Evolutionary conservation across 2,888 invertebrate species (phyloP), one percentile per base, ranked within the genome.

Genomic region (Zaprionus obscuricornis): DNA sequence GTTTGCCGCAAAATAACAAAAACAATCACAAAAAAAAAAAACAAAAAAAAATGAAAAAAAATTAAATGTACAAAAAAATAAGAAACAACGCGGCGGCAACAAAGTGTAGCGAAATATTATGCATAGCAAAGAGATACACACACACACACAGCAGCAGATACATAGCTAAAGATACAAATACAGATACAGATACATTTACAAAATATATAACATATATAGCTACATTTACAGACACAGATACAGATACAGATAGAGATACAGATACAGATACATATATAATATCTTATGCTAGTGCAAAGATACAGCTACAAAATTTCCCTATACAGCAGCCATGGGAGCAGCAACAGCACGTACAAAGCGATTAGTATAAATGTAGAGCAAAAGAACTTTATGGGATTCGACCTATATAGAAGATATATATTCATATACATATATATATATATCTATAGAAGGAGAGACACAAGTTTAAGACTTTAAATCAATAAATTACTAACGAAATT

Each of bases 41-140:
- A 27, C 7, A 27, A 3, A 27, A 6, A 29, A n/a, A 29, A n/a
- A n/a, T n/a, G n/a, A n/a, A n/a, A n/a, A n/a, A n/a, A n/a, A n/a
- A n/a, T n/a, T n/a, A n/a, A n/a, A n/a, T n/a, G n/a, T n/a, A n/a
- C n/a, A n/a, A n/a, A n/a, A n/a, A n/a, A n/a, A 36, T 31, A 56
- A 45, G 40, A 39, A 18, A 8, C 8, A 52, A 16, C 51, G 34
- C 49, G 26, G 40, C 45, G 46, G 40, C 54, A 58, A 58, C 64
- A 59, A 59, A 54, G 58, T 59, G 64, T 68, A 52, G 57, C 70
- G 42, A 70, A 54, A 65, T 60, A 57, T 60, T 64, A 51, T 70
- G 67, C 70, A 77, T 29, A 70, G 57, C 42, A 26, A 47, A 67
- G 43, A 66, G 49, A 55, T 46, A 57, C 43, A 45, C 27, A 20